Evolutionary conservation across 2,797 vertebrate genomes (phyloP), one percentile per base, ranked within the genome.

Genomic region (Gallinago nigripennis): DNA sequence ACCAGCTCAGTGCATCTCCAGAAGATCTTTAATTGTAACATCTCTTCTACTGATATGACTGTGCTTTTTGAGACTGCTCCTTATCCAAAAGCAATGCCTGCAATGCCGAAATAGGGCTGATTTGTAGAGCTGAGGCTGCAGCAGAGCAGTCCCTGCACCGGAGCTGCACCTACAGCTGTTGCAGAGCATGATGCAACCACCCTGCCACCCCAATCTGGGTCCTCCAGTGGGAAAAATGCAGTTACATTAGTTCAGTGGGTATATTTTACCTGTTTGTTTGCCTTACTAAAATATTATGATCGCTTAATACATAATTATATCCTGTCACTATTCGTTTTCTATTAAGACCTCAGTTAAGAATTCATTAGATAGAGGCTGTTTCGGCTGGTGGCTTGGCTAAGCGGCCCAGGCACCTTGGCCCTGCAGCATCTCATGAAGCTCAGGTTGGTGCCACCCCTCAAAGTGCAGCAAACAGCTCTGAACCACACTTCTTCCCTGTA

Each of bases 351-450:
- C 30, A 5, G 33, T 72, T 60, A 80, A 60, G 65, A 53, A 48
- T 10, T 68, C 39, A 11, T 63, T 25, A 66, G 54, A 35, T 15
- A 46, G 69, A 77, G 51, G 56, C 12, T 77, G 25, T 70, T 86
- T n/a, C 2, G 1, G 65, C 31, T 2, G 2, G 31, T 33, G 54
- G 20, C 35, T 43, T 14, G 23, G 54, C 72, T 31, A 35, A 43
- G 45, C 3, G 2, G 24, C 39, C 16, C 2, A 50, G 41, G 27
- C 8, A 6, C 51, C 43, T 37, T 1, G 1, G 13, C n/a, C 71
- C 31, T 0, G 0, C 15, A 4, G 9, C 3, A 5, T 19, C 60
- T 6, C 2, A 0, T 53, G 31, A 18, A 37, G 65, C 41, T 65
- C 54, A 30, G 81, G 23, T 35, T 13, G 24, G 48, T 85, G 27